Percentiles rank a stretch among this genome's conserved stretches.
phyloP scores from a whole-genome alignment of 2,797 vertebrate species.

The Gymnothorax reevesii region DNA sequence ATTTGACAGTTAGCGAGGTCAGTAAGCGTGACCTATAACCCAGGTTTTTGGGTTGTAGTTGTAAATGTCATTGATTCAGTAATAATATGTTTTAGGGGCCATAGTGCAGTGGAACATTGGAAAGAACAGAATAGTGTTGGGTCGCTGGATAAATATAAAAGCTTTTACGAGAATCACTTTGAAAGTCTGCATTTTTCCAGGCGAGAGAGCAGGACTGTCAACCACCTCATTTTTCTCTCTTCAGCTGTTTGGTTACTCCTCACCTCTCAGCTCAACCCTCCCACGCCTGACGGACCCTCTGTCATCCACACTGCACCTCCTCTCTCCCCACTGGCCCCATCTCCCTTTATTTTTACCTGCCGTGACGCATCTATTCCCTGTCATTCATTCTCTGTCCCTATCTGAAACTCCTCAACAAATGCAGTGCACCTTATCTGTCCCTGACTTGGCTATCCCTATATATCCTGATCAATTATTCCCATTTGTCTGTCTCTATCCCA shows the following conservation, averaged over 20 bases:
- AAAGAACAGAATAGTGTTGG: background rate
- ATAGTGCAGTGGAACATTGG: background rate
- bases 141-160: background rate
- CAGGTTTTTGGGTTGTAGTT: background rate
- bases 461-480: background rate
- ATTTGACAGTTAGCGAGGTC: no score
- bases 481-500: background rate
- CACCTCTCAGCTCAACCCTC: background rate
- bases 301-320: background rate
- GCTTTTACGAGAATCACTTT: background rate
- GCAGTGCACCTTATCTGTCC: background rate
- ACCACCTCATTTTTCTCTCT: background rate
- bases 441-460: background rate
- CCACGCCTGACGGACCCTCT: background rate
- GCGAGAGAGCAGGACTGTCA: background rate
- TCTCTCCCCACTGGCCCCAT: background rate
- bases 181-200: constrained; percentile 1
- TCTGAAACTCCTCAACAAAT: background rate
- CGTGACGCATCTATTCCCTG: no score
- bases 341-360: no score
- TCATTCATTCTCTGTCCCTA: background rate
- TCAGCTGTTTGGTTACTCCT: background rate
- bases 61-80: background rate
- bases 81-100: background rate
- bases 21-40: no score